These are phyloP conservation scores for Triplophysa siluroides DNA, from an alignment of 2,113 vertebrate genomes.

Conservation along the genomic window DNA sequence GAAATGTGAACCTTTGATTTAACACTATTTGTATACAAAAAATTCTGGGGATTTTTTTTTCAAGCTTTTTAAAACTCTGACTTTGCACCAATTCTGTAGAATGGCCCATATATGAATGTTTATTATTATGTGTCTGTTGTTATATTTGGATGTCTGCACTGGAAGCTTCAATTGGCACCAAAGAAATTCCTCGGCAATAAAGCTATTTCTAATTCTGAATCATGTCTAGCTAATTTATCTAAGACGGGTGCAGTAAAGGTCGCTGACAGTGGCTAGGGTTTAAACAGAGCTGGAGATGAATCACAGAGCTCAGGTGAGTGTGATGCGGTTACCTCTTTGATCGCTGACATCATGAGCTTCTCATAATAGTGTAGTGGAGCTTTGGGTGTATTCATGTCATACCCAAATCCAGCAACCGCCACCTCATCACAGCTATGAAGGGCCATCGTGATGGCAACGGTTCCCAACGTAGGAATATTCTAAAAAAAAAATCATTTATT, in stretches of 20 bases:
- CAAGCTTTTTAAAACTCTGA: no score
- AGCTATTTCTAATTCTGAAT: not conserved
- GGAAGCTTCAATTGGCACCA: no score
- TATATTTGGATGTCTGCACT: no score
- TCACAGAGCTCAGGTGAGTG: not conserved
- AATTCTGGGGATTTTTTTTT: no score
- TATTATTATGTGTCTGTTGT: no score
- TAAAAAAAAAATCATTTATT: constrained; percentile 52
- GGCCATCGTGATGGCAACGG: constrained; percentile 92
- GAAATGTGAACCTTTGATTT: no score
- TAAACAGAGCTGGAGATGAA: not conserved
- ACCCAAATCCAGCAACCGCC: constrained; percentile 90
- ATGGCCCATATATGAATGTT: no score
- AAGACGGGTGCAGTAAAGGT: no score
- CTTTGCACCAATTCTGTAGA: no score
- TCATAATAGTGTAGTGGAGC: constrained; percentile 92
- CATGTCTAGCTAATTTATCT: not conserved
- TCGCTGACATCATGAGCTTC: constrained; percentile 88
- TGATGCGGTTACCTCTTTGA: constrained; percentile 82
- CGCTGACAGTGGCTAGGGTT: no score
- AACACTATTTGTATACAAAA: no score
- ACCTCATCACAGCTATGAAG: constrained; percentile 93
- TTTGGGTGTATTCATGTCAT: constrained; percentile 86
- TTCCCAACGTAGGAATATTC: constrained; percentile 93
- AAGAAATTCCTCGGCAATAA: no score